Percentiles rank a stretch among this genome's conserved stretches.
Conservation (phyloP, 2,888 invertebrate genomes). For the Acleris literana region DNA sequence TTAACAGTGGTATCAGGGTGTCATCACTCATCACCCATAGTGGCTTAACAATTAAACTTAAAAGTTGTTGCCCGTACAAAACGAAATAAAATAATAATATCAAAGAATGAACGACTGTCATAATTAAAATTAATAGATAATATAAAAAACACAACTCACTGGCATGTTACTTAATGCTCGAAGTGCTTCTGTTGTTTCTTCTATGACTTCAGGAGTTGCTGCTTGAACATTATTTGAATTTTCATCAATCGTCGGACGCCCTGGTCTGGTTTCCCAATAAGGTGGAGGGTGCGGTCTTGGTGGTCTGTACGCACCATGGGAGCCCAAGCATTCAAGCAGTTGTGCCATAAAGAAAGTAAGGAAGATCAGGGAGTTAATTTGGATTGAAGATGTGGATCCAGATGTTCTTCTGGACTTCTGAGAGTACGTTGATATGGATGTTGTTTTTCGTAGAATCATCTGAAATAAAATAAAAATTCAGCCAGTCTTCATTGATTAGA, state of each 20-base stretch:
- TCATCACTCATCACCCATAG: no score
- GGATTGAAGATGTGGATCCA: not conserved
- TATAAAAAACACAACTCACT: not conserved
- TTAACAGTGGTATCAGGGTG: no score
- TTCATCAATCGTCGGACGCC: not conserved
- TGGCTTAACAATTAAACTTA: no score
- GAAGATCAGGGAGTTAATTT: not conserved
- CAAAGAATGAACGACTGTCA: no score
- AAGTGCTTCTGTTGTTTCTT: not conserved
- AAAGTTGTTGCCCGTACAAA: no score
- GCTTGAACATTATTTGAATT: not conserved
- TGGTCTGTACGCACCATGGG: not conserved
- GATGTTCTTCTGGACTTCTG: not conserved
- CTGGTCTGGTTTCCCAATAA: not conserved
- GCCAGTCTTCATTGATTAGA: no score
- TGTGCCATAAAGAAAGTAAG: not conserved
- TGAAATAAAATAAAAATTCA: not conserved
- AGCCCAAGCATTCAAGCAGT: conserved; percentile 1
- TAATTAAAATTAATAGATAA: no score
- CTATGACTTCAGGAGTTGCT: not conserved
- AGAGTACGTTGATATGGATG: not conserved
- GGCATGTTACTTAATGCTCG: not conserved
- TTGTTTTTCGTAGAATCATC: not conserved
- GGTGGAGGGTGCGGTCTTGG: not conserved
- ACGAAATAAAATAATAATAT: no score